These are phyloP conservation scores for Sebastes oblongus DNA, from an alignment of 2,797 vertebrate species.

Conservation along the genomic window DNA sequence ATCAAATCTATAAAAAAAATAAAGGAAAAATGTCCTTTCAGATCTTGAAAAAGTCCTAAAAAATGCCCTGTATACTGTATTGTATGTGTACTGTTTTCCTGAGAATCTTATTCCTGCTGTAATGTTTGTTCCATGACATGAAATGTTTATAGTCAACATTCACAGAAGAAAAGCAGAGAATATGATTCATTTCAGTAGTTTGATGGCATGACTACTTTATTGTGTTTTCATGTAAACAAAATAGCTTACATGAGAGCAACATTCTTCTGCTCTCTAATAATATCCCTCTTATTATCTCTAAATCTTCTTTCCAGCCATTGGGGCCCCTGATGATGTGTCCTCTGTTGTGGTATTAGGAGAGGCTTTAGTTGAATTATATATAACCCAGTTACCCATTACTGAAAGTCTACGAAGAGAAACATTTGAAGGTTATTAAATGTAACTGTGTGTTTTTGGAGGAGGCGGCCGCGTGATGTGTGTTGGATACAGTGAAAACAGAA, in stretches of 20 bases:
- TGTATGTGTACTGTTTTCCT: not conserved
- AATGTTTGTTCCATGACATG: not conserved
- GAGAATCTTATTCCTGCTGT: not conserved
- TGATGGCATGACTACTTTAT: slow-evolving; percentile 2
- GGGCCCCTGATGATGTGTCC: slow-evolving; percentile 32
- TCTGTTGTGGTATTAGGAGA: slow-evolving; percentile 43
- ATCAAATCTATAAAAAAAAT: slow-evolving; percentile 2
- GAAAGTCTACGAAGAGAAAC: slow-evolving; percentile 29
- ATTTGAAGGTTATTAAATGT: slow-evolving; percentile 50
- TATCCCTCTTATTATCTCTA: slow-evolving; percentile 58
- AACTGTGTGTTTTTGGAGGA: slow-evolving; percentile 41
- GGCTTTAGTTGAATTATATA: slow-evolving; percentile 43
- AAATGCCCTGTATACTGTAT: not conserved
- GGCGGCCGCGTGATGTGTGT: slow-evolving; percentile 66
- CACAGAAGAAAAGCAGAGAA: not conserved
- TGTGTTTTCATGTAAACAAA: slow-evolving; percentile 52
- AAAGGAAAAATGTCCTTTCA: not conserved
- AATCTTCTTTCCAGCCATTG: slow-evolving; percentile 57
- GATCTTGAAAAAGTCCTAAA: not conserved
- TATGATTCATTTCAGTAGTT: not conserved
- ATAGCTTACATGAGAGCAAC: slow-evolving; percentile 46
- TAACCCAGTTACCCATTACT: slow-evolving; percentile 26
- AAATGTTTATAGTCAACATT: not conserved
- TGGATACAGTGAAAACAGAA: slow-evolving; percentile 77
- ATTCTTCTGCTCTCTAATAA: slow-evolving; percentile 64